Base-by-base conservation (phyloP, 2,113 vertebrate species). In the Chlorodrepanis virens region DNA sequence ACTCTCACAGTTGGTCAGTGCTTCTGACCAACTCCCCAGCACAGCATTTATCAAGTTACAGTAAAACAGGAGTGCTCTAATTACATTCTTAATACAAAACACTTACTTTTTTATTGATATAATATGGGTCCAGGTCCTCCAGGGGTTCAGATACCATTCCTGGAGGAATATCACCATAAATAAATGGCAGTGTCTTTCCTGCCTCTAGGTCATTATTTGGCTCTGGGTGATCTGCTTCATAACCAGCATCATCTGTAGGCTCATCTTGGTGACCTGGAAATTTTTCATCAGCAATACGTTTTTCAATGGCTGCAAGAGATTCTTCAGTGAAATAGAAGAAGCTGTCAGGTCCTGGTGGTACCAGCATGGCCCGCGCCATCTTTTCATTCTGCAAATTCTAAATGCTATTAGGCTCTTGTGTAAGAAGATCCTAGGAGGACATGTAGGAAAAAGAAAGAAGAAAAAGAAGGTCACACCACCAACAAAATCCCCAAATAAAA, bases 331-430 rank as follows among this genome's bases (percentile, higher is more conserved):
- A 99, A 89, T 79, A 97, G 91, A 94, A 97, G 97, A 99, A 98
- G 97, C 99, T 99, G 76, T 99, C 98, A 97, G 98, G 98, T 99
- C 99, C 99, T 94, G 99, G 99, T 42, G 98, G 98, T 98, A 98
- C 97, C 98, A 99, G 96, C 96, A 97, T 97, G 96, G 96, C 95
- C 45, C 94, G 98, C 39, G 98, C 99, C 99, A 99, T 99, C 96
- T 99, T 99, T 98, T 99, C 99, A 99, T 99, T 98, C 98, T 99
- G 99, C 98, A 98, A 88, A 92, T 98, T 98, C 98, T 98, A 98
- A 97, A 97, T 97, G 97, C 90, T 95, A 86, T 97, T 94, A 97
- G 89, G 84, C 90, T 97, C 92, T 96, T 95, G 95, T 83, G 89
- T 96, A 97, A 98, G 97, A 96, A 97, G 94, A 95, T 96, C 97